phyloP scores from a whole-genome alignment of 35 echinoderm and acorn worm species.

The Apostichopus parvimensis region DNA sequence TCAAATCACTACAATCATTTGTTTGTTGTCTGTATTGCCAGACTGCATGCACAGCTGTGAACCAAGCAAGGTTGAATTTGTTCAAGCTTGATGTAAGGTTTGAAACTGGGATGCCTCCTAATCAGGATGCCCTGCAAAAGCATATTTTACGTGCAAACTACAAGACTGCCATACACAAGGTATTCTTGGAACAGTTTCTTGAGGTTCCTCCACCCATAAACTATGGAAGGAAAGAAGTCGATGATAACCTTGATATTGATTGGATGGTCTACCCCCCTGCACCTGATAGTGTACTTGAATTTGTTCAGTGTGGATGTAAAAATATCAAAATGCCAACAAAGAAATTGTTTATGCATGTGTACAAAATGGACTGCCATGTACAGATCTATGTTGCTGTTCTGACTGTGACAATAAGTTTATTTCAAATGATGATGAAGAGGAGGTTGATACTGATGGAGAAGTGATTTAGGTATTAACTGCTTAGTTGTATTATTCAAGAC shows the following conservation, averaged over 20 bases:
- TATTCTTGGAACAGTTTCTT: constrained; percentile 31
- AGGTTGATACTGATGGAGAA: too few species aligned
- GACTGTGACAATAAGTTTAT: constrained; percentile 49
- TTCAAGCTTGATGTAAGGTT: constrained; percentile 6
- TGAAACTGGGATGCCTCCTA: constrained; percentile 42
- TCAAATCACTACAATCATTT: constrained; percentile 38
- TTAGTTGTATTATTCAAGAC: too few species aligned
- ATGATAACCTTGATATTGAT: too few species aligned
- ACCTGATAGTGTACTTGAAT: too few species aligned
- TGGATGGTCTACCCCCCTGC: too few species aligned
- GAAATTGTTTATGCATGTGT: constrained; percentile 39
- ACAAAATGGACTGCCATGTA: constrained; percentile 15
- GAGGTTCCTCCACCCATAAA: too few species aligned
- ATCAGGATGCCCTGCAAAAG: constrained; percentile 30
- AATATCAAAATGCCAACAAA: constrained; percentile 34
- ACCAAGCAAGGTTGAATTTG: constrained; percentile 45
- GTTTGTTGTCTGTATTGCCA: constrained; percentile 47
- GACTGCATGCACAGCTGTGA: constrained; percentile 19
- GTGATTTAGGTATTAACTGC: not conserved
- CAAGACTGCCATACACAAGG: constrained; percentile 38
- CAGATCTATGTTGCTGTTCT: constrained; percentile 25
- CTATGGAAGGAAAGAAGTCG: too few species aligned
- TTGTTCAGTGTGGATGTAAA: constrained; percentile 54
- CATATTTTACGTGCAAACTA: constrained; percentile 35
- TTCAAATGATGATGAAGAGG: constrained; percentile 25